phyloP scores from a whole-genome alignment of 2,113 vertebrate genomes.

The Argyrosomus japonicus region DNA sequence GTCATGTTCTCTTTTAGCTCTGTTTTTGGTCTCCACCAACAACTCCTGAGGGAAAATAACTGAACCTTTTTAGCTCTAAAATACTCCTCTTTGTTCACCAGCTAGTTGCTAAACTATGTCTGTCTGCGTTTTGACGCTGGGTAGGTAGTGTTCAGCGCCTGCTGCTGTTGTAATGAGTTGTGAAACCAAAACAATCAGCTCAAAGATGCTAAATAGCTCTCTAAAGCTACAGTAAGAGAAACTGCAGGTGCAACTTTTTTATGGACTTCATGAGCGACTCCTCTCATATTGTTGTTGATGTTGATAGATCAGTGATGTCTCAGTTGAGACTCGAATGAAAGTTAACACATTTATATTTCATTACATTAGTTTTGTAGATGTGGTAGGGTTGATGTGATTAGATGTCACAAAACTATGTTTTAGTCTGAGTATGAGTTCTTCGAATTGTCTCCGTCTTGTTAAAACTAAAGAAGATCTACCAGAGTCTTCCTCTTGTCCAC shows the following conservation, averaged over 20 bases:
- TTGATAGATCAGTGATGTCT: too few species aligned
- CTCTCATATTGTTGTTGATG: too few species aligned
- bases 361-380: too few species aligned
- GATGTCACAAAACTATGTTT: neutral
- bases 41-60: neutral
- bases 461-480: constrained; percentile 55
- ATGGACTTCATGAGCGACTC: too few species aligned
- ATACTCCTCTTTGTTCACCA: neutral
- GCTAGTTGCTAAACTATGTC: neutral
- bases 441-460: neutral
- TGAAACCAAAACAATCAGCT: neutral
- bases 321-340: neutral
- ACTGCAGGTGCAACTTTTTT: too few species aligned
- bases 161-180: neutral
- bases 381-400: too few species aligned
- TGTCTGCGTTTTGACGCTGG: neutral
- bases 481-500: constrained; percentile 72
- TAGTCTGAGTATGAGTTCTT: neutral
- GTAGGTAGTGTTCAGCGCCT: too few species aligned
- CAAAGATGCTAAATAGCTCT: too few species aligned
- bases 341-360: too few species aligned
- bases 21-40: neutral
- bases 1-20: neutral
- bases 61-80: neutral
- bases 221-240: too few species aligned